Evolutionary conservation across 2,888 invertebrate genomes (phyloP).

Genomic region (Sarcophaga rosellei): DNA sequence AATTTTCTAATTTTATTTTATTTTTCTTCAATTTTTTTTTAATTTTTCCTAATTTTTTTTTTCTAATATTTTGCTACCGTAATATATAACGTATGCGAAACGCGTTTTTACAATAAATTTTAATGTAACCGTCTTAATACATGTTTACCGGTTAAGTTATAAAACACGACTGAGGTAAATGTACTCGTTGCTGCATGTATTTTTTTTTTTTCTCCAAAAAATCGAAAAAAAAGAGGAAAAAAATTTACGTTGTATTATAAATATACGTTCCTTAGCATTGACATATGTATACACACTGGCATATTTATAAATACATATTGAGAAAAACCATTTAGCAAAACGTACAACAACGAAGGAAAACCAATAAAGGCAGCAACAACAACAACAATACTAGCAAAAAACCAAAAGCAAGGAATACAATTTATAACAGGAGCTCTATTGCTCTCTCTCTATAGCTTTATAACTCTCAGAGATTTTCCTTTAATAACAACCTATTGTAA

Average conservation of each 20-base stretch:
- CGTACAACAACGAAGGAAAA: constrained; percentile 36
- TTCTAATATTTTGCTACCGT: constrained; percentile 35
- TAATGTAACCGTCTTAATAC: constrained; percentile 56
- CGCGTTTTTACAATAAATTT: constrained; percentile 10
- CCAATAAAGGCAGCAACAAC: constrained; percentile 1
- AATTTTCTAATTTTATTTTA: not conserved
- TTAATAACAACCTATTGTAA: constrained; percentile 1
- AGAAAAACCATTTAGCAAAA: constrained; percentile 46
- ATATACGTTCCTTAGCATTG: not conserved
- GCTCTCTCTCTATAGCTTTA: not conserved
- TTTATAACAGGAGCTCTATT: not conserved
- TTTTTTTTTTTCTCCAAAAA: constrained; percentile 45
- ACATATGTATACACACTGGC: not conserved
- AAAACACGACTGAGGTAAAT: constrained; percentile 81
- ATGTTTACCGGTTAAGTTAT: constrained; percentile 80
- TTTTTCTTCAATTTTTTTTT: not conserved
- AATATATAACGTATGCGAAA: constrained; percentile 24
- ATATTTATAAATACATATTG: constrained; percentile 16
- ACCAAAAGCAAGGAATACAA: not conserved
- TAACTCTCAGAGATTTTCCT: constrained; percentile 24
- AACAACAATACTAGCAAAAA: not conserved
- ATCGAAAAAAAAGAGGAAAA: constrained; percentile 70
- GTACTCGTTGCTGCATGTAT: constrained; percentile 74
- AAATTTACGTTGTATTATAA: not conserved
- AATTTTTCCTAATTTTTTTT: not conserved